Evolutionary conservation across 2,113 vertebrate genomes (phyloP), one percentile per base, ranked within the genome.

Genomic region (Pseudorhombus dupliciocellatus): DNA sequence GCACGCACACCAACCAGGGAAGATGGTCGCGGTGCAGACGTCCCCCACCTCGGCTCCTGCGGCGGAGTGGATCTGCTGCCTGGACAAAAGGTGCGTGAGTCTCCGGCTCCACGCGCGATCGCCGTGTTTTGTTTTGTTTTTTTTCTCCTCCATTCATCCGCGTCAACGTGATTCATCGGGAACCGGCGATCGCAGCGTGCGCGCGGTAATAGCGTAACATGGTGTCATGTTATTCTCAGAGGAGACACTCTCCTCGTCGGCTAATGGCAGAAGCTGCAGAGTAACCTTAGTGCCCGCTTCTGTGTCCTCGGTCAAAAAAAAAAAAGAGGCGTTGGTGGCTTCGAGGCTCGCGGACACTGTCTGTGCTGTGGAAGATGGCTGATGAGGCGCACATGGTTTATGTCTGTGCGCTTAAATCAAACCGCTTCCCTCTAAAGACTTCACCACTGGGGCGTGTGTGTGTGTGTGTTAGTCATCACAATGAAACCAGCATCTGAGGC

Each of bases 31-130:
- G 86, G 95, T 96, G 85, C 95, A 95, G 91, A 89, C 92, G 73
- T 93, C 91, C 52, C 92, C 94, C 56, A 95, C 94, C 83, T 89
- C 94, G 75, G 91, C 94, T 59, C 94, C 95, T 57, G 95, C 94
- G 50, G 88, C 93, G 72, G 97, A 98, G 90, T 97, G 97, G 96
- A 96, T 98, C 91, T 93, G 96, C 86, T 98, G 97, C 84, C 91
- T 98, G 89, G 97, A 98, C 90, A 98, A 98, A 93, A 96, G 97
- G 97, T 98, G 94, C 70, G 92, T 81, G 66, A 57, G 52, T 16
- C n/a, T 24, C 9, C 75, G 11, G 8, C 48, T 69, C 59, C 61
- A 25, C 72, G 46, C 57, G 7, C 58, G 16, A 34, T 50, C 5
- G 18, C 14, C 12, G 69, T 67, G 62, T 75, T 25, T n/a, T n/a